Evolutionary conservation across 2,113 vertebrate species (phyloP).

Genomic region (Esox niger): DNA sequence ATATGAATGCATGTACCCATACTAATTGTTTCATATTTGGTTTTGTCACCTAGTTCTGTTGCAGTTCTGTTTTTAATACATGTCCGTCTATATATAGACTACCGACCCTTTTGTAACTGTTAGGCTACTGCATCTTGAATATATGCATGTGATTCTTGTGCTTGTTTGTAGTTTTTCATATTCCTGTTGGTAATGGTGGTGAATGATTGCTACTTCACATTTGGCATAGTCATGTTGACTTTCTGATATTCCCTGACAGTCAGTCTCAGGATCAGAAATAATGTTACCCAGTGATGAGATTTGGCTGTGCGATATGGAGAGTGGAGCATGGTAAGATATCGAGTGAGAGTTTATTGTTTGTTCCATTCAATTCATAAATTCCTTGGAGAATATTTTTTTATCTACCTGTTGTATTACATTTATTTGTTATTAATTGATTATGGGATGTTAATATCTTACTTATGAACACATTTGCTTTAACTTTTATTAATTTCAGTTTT

Average conservation of each 20-base stretch:
- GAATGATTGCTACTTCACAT: neutral
- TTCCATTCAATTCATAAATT: neutral
- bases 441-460: neutral
- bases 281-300: conserved; percentile 87
- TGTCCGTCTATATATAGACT: too few species aligned
- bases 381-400: neutral
- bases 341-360: neutral
- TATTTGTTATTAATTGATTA: neutral
- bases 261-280: conserved; percentile 81
- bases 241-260: conserved; percentile 63
- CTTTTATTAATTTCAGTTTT: neutral
- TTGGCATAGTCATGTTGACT: neutral
- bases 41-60: too few species aligned
- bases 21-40: neutral
- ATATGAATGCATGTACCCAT: neutral
- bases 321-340: conserved; percentile 81
- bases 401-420: neutral
- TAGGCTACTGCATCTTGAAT: too few species aligned
- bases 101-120: too few species aligned
- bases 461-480: too few species aligned
- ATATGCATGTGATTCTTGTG: too few species aligned
- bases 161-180: too few species aligned
- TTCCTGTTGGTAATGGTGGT: too few species aligned
- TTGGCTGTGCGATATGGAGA: conserved; percentile 88
- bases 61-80: too few species aligned